These are phyloP conservation scores for Rhorus exstirpatorius DNA, from an alignment of 2,888 invertebrate species.

Conservation along the genomic window DNA sequence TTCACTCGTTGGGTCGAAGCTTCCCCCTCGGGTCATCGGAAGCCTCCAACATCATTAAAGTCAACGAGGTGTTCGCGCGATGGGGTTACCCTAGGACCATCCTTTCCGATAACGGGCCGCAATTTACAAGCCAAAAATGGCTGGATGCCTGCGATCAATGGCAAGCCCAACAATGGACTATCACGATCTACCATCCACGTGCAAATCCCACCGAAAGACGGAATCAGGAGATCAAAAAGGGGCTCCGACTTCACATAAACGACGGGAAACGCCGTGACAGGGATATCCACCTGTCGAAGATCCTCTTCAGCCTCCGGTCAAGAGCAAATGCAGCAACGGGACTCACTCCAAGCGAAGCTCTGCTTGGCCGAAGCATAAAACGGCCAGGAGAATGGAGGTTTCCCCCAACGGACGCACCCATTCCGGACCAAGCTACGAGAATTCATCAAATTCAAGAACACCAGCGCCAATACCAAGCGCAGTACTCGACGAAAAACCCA, in stretches of 20 bases:
- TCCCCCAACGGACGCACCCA: no score
- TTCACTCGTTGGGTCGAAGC: conserved; percentile 72
- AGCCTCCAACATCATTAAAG: conserved; percentile 16
- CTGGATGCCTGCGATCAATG: conserved; percentile 54
- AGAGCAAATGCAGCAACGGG: no score
- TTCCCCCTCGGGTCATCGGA: conserved; percentile 49
- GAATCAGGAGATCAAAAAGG: conserved; percentile 71
- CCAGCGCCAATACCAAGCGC: no score
- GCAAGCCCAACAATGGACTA: conserved; percentile 62
- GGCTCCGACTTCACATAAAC: neutral
- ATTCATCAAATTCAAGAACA: no score
- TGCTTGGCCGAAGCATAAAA: neutral
- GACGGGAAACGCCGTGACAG: neutral
- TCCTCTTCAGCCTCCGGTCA: no score
- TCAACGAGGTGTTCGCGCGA: conserved; percentile 56
- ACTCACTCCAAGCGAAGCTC: conserved; percentile 7
- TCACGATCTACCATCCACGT: conserved; percentile 69
- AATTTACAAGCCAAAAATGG: conserved; percentile 55
- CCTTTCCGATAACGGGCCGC: conserved; percentile 55
- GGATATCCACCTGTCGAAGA: no score
- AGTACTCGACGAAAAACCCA: no score
- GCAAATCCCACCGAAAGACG: conserved; percentile 72
- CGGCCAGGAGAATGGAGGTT: neutral
- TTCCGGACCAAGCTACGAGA: no score
- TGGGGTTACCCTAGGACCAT: conserved; percentile 46